Evolutionary conservation across 1,140 invertebrate species (phyloP).

Genomic region (Dreissena rostriformis): DNA sequence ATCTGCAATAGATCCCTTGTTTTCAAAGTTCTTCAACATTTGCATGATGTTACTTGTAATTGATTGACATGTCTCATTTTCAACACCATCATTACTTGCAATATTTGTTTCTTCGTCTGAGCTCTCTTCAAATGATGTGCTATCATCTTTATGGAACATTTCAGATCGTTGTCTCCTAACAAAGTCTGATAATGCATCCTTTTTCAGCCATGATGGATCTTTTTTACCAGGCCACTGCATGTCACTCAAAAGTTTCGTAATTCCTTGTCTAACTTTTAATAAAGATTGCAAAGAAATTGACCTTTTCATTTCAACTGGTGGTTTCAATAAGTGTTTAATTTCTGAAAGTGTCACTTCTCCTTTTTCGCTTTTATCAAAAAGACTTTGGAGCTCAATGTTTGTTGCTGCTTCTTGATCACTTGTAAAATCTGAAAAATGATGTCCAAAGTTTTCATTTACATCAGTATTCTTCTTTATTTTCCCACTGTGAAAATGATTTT

Average conservation of each 20-base stretch:
- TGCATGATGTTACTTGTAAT: constrained; percentile 48
- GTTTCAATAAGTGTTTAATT: constrained; percentile 40
- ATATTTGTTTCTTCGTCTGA: background rate
- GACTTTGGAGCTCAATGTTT: constrained; percentile 18
- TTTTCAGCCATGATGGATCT: constrained; percentile 44
- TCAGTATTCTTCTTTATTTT: constrained; percentile 10
- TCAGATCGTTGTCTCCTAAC: background rate
- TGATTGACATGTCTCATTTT: background rate
- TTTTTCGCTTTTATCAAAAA: constrained; percentile 41
- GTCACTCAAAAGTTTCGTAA: constrained; percentile 16
- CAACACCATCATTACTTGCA: background rate
- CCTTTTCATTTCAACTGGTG: constrained; percentile 1
- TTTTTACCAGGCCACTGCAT: constrained; percentile 24
- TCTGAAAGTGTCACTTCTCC: constrained; percentile 35
- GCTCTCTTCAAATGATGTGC: background rate
- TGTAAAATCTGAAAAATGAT: constrained; percentile 46
- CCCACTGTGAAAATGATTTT: background rate
- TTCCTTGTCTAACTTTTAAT: constrained; percentile 17
- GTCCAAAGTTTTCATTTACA: constrained; percentile 26
- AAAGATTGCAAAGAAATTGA: constrained; percentile 36
- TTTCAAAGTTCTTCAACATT: constrained; percentile 43
- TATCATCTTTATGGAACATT: background rate
- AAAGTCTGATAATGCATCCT: constrained; percentile 24
- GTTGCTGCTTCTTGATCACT: constrained; percentile 16
- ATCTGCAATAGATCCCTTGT: constrained; percentile 45